These are phyloP conservation scores for Petromus typicus DNA, from an alignment of 2,113 vertebrate species.

Conservation along the genomic window DNA sequence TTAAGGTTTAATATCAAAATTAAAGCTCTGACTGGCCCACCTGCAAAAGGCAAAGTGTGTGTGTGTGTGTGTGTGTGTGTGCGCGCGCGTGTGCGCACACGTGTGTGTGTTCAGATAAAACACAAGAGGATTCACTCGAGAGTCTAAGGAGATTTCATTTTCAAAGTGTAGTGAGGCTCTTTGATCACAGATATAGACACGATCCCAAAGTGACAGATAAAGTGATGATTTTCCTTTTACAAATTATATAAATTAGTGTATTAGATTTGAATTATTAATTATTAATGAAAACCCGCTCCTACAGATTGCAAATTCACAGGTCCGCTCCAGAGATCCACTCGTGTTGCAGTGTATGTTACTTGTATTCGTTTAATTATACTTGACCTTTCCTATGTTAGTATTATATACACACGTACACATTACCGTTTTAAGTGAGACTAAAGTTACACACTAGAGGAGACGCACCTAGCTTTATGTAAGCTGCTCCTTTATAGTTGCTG, in stretches of 20 bases:
- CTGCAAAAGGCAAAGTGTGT: not conserved
- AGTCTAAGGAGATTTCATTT: slow-evolving; percentile 47
- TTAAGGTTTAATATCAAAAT: slow-evolving; percentile 27
- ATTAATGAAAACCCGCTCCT: slow-evolving; percentile 32
- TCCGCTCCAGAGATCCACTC: slow-evolving; percentile 7
- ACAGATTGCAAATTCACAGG: slow-evolving; percentile 34
- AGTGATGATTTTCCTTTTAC: slow-evolving; percentile 49
- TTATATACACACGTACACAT: not conserved
- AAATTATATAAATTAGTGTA: slow-evolving; percentile 43
- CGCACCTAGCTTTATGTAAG: not conserved
- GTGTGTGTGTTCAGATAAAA: not conserved
- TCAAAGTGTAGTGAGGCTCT: not conserved
- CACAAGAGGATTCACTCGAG: slow-evolving; percentile 28
- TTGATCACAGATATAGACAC: slow-evolving; percentile 49
- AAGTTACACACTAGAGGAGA: not conserved
- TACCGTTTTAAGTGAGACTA: slow-evolving; percentile 37
- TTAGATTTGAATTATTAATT: slow-evolving; percentile 52
- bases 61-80: not conserved
- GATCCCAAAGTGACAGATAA: slow-evolving; percentile 30
- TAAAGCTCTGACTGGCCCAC: not conserved
- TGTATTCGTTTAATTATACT: slow-evolving; percentile 31
- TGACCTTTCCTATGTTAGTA: slow-evolving; percentile 31
- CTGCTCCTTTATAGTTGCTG: slow-evolving; percentile 22
- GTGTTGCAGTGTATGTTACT: slow-evolving; percentile 20
- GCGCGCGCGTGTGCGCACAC: not conserved